Percentiles rank a stretch among this genome's conserved stretches.
Conservation (phyloP, 1,140 invertebrate species). For the Araneus ventricosus region DNA sequence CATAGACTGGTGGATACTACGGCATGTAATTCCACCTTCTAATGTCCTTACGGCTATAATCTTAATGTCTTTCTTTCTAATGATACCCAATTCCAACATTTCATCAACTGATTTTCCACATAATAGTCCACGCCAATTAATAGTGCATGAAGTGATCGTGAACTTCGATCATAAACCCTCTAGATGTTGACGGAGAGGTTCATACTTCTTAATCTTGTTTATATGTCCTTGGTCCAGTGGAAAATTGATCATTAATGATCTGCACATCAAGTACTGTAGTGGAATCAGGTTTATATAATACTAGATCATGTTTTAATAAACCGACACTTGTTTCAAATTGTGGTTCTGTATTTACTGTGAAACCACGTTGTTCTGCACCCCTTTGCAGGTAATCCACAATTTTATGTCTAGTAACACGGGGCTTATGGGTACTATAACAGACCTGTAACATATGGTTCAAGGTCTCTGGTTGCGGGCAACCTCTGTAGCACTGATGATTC, state of each 20-base stretch:
- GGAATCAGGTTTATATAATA: not conserved
- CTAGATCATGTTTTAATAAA: not conserved
- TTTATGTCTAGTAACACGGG: not conserved
- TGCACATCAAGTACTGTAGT: not conserved
- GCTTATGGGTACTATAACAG: not conserved
- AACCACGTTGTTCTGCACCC: not conserved
- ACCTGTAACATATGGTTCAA: conserved; percentile 5
- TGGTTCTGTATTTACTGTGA: not conserved
- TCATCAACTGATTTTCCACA: not conserved
- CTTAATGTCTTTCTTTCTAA: not conserved
- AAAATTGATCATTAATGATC: not conserved
- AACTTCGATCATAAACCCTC: not conserved
- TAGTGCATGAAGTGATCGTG: not conserved
- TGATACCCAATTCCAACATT: not conserved
- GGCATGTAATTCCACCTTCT: not conserved
- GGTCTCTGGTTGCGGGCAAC: not conserved
- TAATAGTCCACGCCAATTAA: not conserved
- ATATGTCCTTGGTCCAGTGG: not conserved
- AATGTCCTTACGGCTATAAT: not conserved
- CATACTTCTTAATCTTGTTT: not conserved
- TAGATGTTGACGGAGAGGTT: not conserved
- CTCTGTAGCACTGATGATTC: not conserved
- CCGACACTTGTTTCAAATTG: not conserved
- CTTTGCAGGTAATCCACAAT: not conserved
- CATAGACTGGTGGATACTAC: not conserved